These are phyloP conservation scores for Ectemnius cavifrons DNA, from an alignment of 2,888 invertebrate species.

Conservation along the genomic window DNA sequence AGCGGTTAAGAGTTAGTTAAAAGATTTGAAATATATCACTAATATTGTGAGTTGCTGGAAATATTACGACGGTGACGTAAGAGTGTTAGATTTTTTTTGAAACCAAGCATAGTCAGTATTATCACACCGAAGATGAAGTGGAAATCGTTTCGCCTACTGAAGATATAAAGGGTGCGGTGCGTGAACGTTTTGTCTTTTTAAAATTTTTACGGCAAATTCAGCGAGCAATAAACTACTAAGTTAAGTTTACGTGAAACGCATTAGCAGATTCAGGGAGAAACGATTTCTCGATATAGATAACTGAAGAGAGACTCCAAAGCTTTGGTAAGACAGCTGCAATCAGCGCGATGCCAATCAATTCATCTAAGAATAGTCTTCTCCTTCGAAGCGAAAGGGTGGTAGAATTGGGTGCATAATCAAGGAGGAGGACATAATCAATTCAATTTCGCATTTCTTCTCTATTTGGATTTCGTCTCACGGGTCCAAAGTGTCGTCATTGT, in stretches of 20 bases:
- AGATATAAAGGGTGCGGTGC: neutral
- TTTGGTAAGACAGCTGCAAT: constrained; percentile 35
- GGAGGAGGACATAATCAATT: too few relatives aligned
- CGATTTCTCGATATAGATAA: neutral
- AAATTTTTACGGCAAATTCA: too few relatives aligned
- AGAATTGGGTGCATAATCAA: neutral
- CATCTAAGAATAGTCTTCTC: neutral
- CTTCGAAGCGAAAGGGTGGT: neutral
- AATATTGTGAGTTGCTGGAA: too few relatives aligned
- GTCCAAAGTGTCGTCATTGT: constrained; percentile 73
- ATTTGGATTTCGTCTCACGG: constrained; percentile 73
- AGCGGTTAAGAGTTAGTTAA: too few relatives aligned
- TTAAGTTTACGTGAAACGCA: too few relatives aligned
- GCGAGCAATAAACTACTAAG: too few relatives aligned
- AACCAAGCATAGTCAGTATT: neutral
- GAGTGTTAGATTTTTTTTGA: constrained; percentile 23
- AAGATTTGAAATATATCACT: too few relatives aligned
- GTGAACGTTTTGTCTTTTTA: too few relatives aligned
- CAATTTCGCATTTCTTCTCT: constrained; percentile 32
- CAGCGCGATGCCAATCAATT: constrained; percentile 58
- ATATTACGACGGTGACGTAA: constrained; percentile 30
- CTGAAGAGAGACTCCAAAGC: too few relatives aligned
- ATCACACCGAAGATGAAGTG: neutral
- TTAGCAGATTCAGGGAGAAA: constrained; percentile 1
- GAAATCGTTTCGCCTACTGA: constrained; percentile 1